These are phyloP conservation scores for Salpingus planirostris DNA, from an alignment of 2,888 invertebrate genomes.

Conservation along the genomic window DNA sequence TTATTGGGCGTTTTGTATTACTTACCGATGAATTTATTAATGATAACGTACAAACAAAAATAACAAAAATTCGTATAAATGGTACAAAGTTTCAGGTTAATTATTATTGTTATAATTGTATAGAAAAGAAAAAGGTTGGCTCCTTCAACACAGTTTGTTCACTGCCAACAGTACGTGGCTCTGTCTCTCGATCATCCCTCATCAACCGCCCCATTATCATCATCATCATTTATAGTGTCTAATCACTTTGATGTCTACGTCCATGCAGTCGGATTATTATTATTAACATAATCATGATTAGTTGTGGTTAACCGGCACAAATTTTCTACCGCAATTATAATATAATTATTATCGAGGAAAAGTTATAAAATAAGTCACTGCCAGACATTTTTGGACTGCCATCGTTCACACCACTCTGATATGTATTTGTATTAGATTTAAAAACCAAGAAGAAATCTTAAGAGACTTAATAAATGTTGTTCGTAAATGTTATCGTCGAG, in stretches of 20 bases:
- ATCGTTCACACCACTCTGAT: constrained; percentile 25
- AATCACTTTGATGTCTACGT: constrained; percentile 26
- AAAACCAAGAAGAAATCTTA: too few species aligned
- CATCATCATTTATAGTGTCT: too few species aligned
- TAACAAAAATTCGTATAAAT: constrained; percentile 24
- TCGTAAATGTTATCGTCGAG: too few species aligned
- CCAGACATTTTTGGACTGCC: constrained; percentile 41
- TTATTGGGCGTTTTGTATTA: too few species aligned
- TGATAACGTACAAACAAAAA: constrained; percentile 6
- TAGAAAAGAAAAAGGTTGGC: too few species aligned
- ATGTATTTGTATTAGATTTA: too few species aligned
- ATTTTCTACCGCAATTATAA: constrained; percentile 6
- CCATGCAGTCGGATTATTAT: constrained; percentile 24
- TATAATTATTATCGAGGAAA: constrained; percentile 1
- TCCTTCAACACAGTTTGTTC: constrained; percentile 29
- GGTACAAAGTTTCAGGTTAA: constrained; percentile 42
- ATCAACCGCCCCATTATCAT: constrained; percentile 15
- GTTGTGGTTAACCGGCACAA: constrained; percentile 18
- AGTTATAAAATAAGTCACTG: constrained; percentile 28
- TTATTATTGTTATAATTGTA: constrained; percentile 17
- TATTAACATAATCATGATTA: constrained; percentile 12
- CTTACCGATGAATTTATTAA: neutral
- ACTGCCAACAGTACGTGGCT: constrained; percentile 38
- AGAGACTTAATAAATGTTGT: too few species aligned
- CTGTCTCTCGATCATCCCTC: constrained; percentile 30